Conservation (phyloP, 2,888 invertebrate species). For the Conomelus anceps region DNA sequence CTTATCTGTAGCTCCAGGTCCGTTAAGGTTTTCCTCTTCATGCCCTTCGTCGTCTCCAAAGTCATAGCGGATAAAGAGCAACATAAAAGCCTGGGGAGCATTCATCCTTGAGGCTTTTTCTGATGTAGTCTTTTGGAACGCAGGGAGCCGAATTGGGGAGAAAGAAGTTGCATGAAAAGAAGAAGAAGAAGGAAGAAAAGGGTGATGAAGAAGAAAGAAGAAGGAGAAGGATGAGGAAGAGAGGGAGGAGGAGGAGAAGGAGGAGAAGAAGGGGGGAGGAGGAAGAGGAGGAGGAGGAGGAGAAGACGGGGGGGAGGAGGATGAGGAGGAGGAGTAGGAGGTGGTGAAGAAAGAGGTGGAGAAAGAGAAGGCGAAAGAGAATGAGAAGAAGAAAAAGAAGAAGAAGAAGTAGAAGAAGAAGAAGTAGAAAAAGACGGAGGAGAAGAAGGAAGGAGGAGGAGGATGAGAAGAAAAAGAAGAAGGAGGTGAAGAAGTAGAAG, state of each 20-base stretch:
- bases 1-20: not conserved
- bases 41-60: not conserved
- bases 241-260: not conserved
- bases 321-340: not conserved
- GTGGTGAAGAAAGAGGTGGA: not conserved
- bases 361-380: too few species aligned
- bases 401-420: not conserved
- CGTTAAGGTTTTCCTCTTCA: too few species aligned
- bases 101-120: not conserved
- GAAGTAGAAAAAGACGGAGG: not conserved
- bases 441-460: not conserved
- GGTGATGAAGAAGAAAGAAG: not conserved
- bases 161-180: not conserved
- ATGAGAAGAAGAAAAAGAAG: not conserved
- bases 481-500: not conserved
- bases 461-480: not conserved
- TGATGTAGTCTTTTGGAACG: not conserved
- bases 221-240: not conserved
- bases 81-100: not conserved
- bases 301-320: not conserved
- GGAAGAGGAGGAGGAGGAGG: not conserved
- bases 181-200: not conserved
- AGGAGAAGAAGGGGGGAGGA: not conserved
- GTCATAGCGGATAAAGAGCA: not conserved
- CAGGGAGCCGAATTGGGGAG: not conserved